Conservation (phyloP, 2,113 vertebrate genomes). For the Rhinolophus ferrumequinum region DNA sequence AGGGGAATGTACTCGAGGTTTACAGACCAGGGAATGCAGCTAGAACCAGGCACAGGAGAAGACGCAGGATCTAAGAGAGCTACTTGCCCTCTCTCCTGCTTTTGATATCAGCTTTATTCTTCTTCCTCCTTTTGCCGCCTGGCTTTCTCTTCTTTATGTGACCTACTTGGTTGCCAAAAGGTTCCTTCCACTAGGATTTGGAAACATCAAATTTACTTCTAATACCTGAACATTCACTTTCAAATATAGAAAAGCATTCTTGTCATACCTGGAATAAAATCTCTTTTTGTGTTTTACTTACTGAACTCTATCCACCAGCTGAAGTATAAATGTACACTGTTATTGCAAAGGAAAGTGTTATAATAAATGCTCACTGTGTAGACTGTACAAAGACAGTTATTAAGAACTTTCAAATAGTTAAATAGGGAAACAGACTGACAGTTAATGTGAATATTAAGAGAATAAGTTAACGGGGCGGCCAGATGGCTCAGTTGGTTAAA, state of each 20-base stretch:
- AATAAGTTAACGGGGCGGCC: too few relatives aligned
- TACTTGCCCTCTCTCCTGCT: neutral
- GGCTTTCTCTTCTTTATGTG: neutral
- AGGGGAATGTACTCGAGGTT: neutral
- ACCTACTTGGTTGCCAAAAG: neutral
- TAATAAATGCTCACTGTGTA: neutral
- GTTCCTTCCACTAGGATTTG: neutral
- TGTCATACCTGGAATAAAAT: neutral
- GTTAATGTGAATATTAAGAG: neutral
- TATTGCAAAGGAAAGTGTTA: neutral
- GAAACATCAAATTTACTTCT: conserved; percentile 20
- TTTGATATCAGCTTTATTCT: neutral
- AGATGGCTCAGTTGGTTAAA: too few relatives aligned
- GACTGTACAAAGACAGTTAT: neutral
- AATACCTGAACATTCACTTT: neutral
- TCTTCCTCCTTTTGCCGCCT: neutral
- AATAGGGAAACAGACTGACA: neutral
- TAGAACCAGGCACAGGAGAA: neutral
- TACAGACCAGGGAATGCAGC: neutral
- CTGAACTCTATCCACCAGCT: neutral
- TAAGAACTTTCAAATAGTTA: neutral
- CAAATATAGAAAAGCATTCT: neutral
- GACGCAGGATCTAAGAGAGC: neutral
- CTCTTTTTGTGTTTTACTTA: neutral
- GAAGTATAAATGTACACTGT: neutral